phyloP scores from a whole-genome alignment of 2,797 vertebrate genomes.

The Anas flavirostris region DNA sequence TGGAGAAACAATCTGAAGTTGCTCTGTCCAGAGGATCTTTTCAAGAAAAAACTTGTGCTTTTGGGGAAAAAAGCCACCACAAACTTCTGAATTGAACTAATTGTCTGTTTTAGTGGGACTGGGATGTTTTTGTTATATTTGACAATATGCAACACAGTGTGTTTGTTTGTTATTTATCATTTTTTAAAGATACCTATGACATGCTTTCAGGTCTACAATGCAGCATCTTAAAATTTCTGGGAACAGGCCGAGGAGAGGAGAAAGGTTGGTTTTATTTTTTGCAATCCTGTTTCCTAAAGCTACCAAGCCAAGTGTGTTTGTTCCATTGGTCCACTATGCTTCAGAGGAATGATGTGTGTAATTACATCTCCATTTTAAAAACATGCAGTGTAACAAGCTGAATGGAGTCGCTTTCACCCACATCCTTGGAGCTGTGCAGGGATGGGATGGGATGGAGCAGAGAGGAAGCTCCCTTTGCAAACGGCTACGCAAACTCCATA shows the following conservation, averaged over 20 bases:
- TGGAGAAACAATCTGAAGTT: background rate
- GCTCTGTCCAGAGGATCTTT: background rate
- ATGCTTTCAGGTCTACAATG: background rate
- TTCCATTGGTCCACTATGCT: background rate
- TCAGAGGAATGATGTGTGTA: background rate
- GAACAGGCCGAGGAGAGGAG: background rate
- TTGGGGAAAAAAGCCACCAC: background rate
- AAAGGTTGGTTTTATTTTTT: background rate
- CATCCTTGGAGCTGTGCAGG: background rate
- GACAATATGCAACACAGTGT: background rate
- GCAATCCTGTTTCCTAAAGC: background rate
- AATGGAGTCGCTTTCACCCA: background rate
- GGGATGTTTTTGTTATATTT: background rate
- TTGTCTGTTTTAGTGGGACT: background rate
- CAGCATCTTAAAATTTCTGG: background rate
- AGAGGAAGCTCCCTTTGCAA: background rate
- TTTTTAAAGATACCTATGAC: background rate
- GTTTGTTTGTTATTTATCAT: background rate
- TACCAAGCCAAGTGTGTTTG: background rate
- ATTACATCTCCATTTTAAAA: background rate
- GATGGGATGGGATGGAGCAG: background rate
- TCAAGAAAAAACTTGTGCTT: slow-evolving; percentile 16
- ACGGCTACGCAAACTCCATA: background rate
- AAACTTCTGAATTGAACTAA: background rate
- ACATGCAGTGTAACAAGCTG: background rate